phyloP scores from a whole-genome alignment of 2,888 invertebrate genomes.

The Tenthredo notha region DNA sequence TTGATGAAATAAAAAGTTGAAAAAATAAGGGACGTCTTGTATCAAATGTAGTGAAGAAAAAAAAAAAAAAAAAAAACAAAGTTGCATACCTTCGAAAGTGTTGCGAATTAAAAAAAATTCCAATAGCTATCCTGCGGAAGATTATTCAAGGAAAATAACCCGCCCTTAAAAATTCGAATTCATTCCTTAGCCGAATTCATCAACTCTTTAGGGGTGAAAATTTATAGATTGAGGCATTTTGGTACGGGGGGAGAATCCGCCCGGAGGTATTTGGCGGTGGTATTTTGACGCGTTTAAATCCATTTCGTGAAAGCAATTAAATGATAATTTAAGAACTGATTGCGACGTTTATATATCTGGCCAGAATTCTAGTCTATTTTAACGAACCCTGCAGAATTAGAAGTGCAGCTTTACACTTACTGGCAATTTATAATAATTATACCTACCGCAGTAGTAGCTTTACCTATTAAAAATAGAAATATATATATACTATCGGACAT shows the following conservation, averaged over 20 bases:
- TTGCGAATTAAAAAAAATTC: no score
- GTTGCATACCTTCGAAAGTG: no score
- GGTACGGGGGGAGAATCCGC: not conserved
- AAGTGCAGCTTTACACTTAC: not conserved
- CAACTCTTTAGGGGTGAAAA: no score
- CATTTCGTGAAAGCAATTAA: constrained; percentile 29
- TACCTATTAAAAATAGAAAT: not conserved
- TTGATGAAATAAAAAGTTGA: no score
- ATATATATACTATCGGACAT: not conserved
- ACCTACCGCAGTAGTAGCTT: not conserved
- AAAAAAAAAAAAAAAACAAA: no score
- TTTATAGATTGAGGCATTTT: no score
- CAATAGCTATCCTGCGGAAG: no score
- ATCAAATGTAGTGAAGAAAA: no score
- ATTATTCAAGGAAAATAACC: no score
- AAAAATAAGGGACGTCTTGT: no score
- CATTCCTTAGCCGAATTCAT: no score
- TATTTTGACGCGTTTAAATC: constrained; percentile 32
- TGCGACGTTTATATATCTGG: not conserved
- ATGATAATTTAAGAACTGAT: constrained; percentile 32
- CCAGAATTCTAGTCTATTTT: not conserved
- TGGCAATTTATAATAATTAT: constrained; percentile 29
- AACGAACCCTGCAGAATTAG: not conserved
- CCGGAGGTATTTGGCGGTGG: not conserved
- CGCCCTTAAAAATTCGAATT: no score